Conservation (phyloP, 2,797 vertebrate species). For the Dromococcyx pavoninus region DNA sequence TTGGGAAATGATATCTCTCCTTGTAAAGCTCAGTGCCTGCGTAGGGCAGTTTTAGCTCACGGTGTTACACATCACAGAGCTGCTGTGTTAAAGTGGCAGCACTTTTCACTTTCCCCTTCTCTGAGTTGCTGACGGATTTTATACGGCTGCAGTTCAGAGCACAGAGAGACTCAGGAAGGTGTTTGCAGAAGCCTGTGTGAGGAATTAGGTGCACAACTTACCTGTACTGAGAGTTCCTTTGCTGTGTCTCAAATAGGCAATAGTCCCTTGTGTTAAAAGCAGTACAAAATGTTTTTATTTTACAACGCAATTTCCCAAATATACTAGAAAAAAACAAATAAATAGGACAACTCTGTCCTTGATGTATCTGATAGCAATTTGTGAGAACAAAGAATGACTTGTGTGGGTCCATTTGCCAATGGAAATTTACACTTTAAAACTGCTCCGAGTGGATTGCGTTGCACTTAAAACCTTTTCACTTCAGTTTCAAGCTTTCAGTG, state of each 20-base stretch:
- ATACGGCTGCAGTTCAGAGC: neutral
- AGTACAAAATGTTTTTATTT: neutral
- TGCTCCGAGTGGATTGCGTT: neutral
- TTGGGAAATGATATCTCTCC: neutral
- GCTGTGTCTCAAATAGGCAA: neutral
- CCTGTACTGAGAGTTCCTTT: neutral
- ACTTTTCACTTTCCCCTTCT: neutral
- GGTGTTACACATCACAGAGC: neutral
- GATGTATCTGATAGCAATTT: neutral
- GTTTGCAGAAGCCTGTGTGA: neutral
- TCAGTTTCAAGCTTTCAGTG: neutral
- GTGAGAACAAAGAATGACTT: constrained; percentile 57
- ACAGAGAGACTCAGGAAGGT: neutral
- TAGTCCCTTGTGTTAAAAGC: neutral
- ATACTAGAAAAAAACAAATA: constrained; percentile 37
- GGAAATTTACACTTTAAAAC: constrained; percentile 59
- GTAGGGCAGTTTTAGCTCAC: neutral
- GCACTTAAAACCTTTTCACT: constrained; percentile 46
- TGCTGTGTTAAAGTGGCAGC: neutral
- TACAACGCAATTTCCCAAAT: neutral
- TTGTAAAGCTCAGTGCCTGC: neutral
- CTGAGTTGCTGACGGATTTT: neutral
- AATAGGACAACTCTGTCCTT: constrained; percentile 8
- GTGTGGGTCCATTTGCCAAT: constrained; percentile 28
- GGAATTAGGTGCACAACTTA: neutral